Evolutionary conservation across 37 sponge, comb jelly and placozoan genomes (phyloP).

Genomic region (Crambe crambe): DNA sequence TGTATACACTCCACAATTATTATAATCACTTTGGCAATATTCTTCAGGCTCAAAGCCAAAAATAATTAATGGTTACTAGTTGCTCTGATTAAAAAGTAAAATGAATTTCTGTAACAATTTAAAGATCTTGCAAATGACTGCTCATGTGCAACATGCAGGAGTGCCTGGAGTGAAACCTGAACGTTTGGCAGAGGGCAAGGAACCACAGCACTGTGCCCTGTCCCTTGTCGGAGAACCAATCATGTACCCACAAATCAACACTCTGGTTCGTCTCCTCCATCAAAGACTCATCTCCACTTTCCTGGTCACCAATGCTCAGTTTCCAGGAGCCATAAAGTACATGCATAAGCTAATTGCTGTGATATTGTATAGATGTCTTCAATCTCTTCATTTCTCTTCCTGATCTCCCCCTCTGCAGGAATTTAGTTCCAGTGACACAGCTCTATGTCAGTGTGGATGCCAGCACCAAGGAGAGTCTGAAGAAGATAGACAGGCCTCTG

Average conservation of each 20-base stretch:
- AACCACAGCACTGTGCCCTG: slow-evolving; percentile 90
- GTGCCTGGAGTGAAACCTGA: slow-evolving; percentile 93
- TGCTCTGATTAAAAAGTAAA: no score
- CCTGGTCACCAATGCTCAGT: slow-evolving; percentile 97
- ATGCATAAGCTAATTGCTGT: not conserved
- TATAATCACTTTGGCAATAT: no score
- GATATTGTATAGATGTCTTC: not conserved
- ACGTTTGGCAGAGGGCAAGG: slow-evolving; percentile 86
- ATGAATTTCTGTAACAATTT: no score
- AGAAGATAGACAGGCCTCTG: slow-evolving; percentile 93
- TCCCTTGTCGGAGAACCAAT: slow-evolving; percentile 97
- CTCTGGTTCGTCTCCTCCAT: slow-evolving; percentile 71
- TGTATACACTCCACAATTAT: no score
- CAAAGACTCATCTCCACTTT: slow-evolving; percentile 88
- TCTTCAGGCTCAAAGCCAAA: no score
- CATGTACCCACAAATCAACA: slow-evolving; percentile 96
- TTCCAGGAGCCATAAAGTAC: slow-evolving; percentile 92
- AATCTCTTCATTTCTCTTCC: no score
- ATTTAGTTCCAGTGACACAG: slow-evolving; percentile 89
- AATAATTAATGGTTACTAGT: no score
- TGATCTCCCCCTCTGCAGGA: no score
- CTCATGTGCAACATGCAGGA: no score
- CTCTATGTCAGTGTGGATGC: slow-evolving; percentile 98
- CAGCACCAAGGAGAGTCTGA: slow-evolving; percentile 88
- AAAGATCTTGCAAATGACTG: no score